A percentile compares a stretch with the other conserved stretches of the same genome.
Evolutionary conservation across 2,888 invertebrate species (phyloP).

Genomic region (Epistrophe eligans): DNA sequence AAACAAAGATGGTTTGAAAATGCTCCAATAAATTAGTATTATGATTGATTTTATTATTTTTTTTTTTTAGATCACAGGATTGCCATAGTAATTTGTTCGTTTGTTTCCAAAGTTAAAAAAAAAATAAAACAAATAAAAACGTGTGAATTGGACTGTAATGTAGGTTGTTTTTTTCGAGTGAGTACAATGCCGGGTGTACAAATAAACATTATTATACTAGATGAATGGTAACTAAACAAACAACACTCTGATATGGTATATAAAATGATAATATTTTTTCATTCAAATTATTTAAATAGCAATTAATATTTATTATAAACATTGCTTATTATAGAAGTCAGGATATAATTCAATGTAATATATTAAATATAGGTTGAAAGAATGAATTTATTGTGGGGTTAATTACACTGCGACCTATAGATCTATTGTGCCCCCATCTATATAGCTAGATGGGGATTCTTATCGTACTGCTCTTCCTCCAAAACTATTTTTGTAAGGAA

Average conservation of each 20-base stretch:
- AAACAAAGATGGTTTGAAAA: conserved; percentile 13
- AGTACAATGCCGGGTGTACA: background rate
- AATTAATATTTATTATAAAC: too few relatives aligned
- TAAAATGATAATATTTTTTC: too few relatives aligned
- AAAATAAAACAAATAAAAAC: background rate
- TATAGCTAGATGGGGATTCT: too few relatives aligned
- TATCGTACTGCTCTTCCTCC: too few relatives aligned
- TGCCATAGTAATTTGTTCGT: background rate
- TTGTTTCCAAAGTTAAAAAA: background rate
- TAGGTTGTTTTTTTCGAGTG: background rate
- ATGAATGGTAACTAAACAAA: background rate
- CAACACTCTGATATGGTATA: background rate
- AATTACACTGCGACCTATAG: too few relatives aligned
- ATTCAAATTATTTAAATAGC: too few relatives aligned
- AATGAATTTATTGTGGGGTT: too few relatives aligned
- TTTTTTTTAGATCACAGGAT: background rate
- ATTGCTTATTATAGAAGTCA: too few relatives aligned
- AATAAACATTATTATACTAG: background rate
- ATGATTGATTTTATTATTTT: background rate
- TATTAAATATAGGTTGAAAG: too few relatives aligned
- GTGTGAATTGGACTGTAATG: background rate
- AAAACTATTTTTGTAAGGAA: too few relatives aligned
- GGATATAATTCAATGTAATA: too few relatives aligned
- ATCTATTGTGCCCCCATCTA: too few relatives aligned
- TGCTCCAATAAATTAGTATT: background rate